These are phyloP conservation scores for Mormyrus iriodes DNA, from an alignment of 2,113 vertebrate genomes.

Conservation along the genomic window DNA sequence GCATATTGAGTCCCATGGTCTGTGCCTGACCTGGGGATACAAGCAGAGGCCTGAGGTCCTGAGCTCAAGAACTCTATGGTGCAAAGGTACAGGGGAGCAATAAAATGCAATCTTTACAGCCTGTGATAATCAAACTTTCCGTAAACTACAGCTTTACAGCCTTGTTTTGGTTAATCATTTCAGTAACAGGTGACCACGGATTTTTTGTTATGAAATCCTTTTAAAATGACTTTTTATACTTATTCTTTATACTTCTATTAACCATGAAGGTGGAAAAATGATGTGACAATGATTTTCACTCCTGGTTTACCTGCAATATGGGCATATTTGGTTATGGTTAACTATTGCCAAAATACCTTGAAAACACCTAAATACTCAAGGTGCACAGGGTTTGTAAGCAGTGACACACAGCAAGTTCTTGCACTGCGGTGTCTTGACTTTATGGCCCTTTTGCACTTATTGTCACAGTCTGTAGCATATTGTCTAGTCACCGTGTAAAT, in stretches of 20 bases:
- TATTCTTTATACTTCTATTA: neutral
- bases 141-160: slow-evolving; percentile 36
- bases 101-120: slow-evolving; percentile 36
- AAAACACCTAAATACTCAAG: neutral
- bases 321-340: neutral
- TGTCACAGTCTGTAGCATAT: neutral
- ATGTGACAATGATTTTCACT: neutral
- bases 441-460: neutral
- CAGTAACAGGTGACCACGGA: slow-evolving; percentile 30
- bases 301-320: neutral
- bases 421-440: neutral
- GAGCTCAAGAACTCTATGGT: slow-evolving; percentile 5
- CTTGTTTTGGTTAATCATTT: slow-evolving; percentile 37
- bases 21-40: neutral
- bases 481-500: neutral
- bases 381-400: neutral
- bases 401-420: neutral
- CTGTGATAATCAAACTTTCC: slow-evolving; percentile 34
- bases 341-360: neutral
- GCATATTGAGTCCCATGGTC: neutral
- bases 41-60: neutral
- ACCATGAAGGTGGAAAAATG: neutral
- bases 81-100: slow-evolving; percentile 23
- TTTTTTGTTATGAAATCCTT: slow-evolving; percentile 1
- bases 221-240: neutral